These are phyloP conservation scores for Pedetes capensis DNA, from an alignment of 2,113 vertebrate species.

Conservation along the genomic window DNA sequence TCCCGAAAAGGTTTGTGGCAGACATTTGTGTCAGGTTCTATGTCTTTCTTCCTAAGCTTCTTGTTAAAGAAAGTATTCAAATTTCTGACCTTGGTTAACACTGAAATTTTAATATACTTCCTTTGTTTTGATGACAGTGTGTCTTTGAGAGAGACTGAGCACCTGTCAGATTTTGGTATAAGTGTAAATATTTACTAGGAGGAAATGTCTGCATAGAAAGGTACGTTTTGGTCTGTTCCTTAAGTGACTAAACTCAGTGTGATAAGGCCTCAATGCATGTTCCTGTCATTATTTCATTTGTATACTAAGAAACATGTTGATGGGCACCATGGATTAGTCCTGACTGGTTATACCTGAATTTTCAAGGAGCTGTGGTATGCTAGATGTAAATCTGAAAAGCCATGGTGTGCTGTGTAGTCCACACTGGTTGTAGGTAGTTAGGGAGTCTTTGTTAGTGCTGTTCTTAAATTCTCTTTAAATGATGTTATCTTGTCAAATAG, in stretches of 20 bases:
- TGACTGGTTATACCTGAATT: neutral
- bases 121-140: neutral
- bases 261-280: neutral
- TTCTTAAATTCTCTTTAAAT: neutral
- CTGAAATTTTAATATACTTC: slow-evolving; percentile 20
- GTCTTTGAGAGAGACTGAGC: neutral
- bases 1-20: neutral
- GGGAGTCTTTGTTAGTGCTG: neutral
- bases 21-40: neutral
- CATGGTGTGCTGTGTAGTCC: neutral
- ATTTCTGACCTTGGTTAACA: slow-evolving; percentile 29
- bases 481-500: neutral
- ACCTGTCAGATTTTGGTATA: neutral
- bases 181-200: neutral
- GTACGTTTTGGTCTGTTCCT: neutral
- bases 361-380: neutral
- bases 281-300: slow-evolving; percentile 33
- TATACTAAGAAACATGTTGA: slow-evolving; percentile 56
- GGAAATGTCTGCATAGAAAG: neutral
- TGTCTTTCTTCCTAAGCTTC: neutral
- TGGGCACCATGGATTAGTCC: neutral
- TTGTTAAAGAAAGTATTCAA: slow-evolving; percentile 24
- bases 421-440: neutral
- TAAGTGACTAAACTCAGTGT: neutral
- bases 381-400: neutral